Conservation (phyloP, 2,797 vertebrate species). For the Brachyalestes nurse region DNA sequence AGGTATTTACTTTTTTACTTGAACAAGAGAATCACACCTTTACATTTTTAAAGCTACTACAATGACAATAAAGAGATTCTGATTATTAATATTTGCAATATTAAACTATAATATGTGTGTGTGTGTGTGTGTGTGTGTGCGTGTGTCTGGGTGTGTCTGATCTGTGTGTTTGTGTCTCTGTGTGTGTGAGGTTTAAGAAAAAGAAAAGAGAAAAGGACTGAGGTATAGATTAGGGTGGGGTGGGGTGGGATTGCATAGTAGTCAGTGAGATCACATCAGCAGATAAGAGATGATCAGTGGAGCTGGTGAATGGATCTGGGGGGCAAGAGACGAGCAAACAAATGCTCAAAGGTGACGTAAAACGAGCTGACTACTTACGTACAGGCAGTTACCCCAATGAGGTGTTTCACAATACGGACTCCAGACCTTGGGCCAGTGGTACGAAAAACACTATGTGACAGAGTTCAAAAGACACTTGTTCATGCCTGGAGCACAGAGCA, state of each 20-base stretch:
- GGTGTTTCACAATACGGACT: constrained; percentile 73
- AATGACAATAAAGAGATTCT: too few species aligned
- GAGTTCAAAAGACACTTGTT: constrained; percentile 53
- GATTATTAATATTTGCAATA: too few species aligned
- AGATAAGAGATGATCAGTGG: constrained; percentile 1
- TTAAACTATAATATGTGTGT: too few species aligned
- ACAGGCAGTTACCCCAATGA: constrained; percentile 37
- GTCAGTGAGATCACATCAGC: constrained; percentile 21
- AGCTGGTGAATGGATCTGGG: constrained; percentile 30
- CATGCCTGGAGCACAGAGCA: constrained; percentile 7
- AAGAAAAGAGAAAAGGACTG: background rate
- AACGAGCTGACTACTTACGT: constrained; percentile 42
- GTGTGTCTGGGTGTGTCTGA: too few species aligned
- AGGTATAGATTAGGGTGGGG: background rate
- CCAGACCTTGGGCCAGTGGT: constrained; percentile 63
- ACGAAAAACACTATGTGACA: constrained; percentile 59
- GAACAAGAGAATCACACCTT: too few species aligned
- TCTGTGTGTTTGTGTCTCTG: too few species aligned
- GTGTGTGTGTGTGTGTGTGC: too few species aligned
- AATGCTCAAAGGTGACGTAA: constrained; percentile 31
- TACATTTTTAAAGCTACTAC: too few species aligned
- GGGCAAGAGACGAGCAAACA: constrained; percentile 11
- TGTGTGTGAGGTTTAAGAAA: too few species aligned
- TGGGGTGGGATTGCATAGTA: background rate
- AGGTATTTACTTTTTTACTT: too few species aligned